A percentile compares a stretch with the other conserved stretches of the same genome.
phyloP scores from a whole-genome alignment of 2,797 vertebrate species.

The Galaxias olidus region DNA sequence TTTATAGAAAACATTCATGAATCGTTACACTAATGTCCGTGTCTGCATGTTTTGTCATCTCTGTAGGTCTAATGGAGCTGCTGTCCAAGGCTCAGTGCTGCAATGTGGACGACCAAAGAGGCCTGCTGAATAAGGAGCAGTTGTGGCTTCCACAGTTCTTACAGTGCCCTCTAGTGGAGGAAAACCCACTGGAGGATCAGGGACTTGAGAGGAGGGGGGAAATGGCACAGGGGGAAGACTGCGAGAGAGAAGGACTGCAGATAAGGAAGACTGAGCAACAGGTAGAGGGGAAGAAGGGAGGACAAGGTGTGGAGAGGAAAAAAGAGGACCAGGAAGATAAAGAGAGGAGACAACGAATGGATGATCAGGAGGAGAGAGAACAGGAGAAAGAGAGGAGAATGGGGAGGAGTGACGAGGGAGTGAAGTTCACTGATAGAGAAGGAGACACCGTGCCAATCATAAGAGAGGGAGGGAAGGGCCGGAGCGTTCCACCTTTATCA shows the following conservation, averaged over 20 bases:
- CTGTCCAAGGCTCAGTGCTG: slow-evolving; percentile 78
- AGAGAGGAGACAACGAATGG: background rate
- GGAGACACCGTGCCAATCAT: background rate
- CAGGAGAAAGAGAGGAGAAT: background rate
- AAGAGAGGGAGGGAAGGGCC: background rate
- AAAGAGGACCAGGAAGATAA: background rate
- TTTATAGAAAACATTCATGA: background rate
- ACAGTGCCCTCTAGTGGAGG: slow-evolving; percentile 63
- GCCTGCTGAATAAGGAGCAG: slow-evolving; percentile 80
- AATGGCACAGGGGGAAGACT: too few species aligned
- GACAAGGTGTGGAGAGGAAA: background rate
- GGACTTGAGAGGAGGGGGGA: background rate
- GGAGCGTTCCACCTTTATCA: background rate
- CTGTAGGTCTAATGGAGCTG: slow-evolving; percentile 76
- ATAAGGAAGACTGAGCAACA: too few species aligned
- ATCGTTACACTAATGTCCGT: background rate
- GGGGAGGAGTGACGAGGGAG: background rate
- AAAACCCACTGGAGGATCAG: background rate
- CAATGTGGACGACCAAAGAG: slow-evolving; percentile 80
- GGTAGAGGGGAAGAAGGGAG: too few species aligned
- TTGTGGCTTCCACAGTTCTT: slow-evolving; percentile 82
- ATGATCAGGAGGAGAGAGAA: background rate
- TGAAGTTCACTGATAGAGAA: background rate
- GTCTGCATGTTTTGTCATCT: background rate
- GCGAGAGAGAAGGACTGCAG: too few species aligned